Percentiles rank a stretch among this genome's conserved stretches.
phyloP scores from a whole-genome alignment of 2,113 vertebrate genomes.

The Psilopsiagon aurifrons region DNA sequence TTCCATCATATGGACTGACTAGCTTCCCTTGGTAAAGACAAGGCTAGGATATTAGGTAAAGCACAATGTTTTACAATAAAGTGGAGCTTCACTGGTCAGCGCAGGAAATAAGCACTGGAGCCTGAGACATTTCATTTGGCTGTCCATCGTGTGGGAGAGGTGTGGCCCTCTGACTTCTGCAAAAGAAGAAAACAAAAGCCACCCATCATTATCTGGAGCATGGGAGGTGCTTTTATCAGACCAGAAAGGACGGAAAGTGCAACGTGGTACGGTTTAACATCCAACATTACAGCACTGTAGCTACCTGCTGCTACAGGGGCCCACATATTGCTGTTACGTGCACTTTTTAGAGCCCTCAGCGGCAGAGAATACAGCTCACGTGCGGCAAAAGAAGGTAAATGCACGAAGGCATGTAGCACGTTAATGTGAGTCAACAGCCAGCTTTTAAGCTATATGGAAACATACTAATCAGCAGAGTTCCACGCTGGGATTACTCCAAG shows the following conservation, averaged over 20 bases:
- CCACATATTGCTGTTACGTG: fast-evolving
- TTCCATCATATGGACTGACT: conserved; percentile 78
- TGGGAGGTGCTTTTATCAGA: background rate
- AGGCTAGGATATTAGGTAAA: conserved; percentile 85
- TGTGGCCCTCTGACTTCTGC: conserved; percentile 89
- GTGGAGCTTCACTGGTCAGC: conserved; percentile 94
- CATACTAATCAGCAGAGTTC: background rate
- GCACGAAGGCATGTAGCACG: background rate
- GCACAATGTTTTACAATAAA: conserved; percentile 83
- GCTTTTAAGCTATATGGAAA: background rate
- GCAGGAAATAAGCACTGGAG: conserved; percentile 96
- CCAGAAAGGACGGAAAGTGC: background rate
- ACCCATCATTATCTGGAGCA: background rate
- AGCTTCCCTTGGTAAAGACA: conserved; percentile 83
- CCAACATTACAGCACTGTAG: fast-evolving
- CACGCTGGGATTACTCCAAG: background rate
- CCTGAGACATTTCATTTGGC: conserved; percentile 94
- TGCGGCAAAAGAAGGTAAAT: background rate
- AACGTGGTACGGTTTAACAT: fast-evolving
- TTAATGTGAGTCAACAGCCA: background rate
- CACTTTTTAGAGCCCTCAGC: background rate
- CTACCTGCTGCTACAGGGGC: background rate
- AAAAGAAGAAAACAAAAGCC: conserved; percentile 71
- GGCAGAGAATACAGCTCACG: background rate
- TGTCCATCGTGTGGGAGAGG: conserved; percentile 86